Evolutionary conservation across 2,797 vertebrate genomes (phyloP), one percentile per base, ranked within the genome.

Genomic region (Bovichtus variegatus): DNA sequence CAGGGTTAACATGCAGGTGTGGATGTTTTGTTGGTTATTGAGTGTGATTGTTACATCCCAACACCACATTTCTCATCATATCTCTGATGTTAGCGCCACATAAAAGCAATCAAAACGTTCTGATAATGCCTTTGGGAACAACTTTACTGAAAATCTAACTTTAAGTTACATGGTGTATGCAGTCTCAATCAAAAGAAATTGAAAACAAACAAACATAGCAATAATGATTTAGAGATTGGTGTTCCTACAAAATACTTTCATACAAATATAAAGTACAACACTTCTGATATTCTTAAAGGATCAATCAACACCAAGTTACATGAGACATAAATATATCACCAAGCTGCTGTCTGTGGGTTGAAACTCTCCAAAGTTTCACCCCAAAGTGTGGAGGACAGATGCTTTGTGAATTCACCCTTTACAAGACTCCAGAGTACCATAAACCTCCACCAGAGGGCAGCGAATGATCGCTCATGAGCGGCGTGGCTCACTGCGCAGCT

Each of bases 361-460:
- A 54, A 46, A 50, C 67, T 38, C 7, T 16, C 4, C 11, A 25
- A 25, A 9, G 19, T 51, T 57, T 61, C 13, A 29, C 2, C 4
- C 12, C 16, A 25, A 64, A 13, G 12, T 57, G 16, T 4, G 4
- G 9, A 64, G 13, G 36, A 12, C 19, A 34, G 8, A 19, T 21
- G 5, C 7, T 18, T 5, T 57, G 53, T 41, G 19, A 21, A 38
- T 34, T 67, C 1, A 25, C 16, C 6, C 15, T 54, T 36, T 13
- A 27, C 16, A 58, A 16, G 15, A 46, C 58, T 18, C 6, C 21
- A 25, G 40, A 58, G 25, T 53, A 36, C 23, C 29, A 46, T 2
- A 25, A 29, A 40, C 9, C 0, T 55, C 72, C 77, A 81, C 47
- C 3, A 81, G 74, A 65, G 72, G 67, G 51, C 71, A 78, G 54